Conservation (phyloP, 2,113 vertebrate species). For the Oncorhynchus kisutch region DNA sequence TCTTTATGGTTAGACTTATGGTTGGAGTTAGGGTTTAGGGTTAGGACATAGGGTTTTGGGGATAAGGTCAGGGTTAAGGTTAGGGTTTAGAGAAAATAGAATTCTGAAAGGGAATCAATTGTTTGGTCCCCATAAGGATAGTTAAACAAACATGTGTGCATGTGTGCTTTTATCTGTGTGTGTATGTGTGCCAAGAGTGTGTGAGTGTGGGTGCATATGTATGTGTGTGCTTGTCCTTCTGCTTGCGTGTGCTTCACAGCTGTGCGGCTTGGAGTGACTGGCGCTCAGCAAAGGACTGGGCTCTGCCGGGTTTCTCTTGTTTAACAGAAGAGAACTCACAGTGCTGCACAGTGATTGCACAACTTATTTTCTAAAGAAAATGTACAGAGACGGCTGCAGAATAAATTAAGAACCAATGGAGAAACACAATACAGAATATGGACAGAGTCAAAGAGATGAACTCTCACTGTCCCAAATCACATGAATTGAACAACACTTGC, state of each 20-base stretch:
- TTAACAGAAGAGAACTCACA: slow-evolving; percentile 69
- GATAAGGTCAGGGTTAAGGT: too few species aligned
- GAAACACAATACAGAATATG: slow-evolving; percentile 16
- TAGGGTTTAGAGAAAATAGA: too few species aligned
- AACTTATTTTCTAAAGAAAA: slow-evolving; percentile 52
- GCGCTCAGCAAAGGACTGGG: slow-evolving; percentile 68
- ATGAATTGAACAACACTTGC: too few species aligned
- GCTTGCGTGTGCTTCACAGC: slow-evolving; percentile 65
- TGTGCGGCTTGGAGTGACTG: slow-evolving; percentile 71
- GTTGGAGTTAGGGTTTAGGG: too few species aligned
- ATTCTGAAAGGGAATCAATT: too few species aligned
- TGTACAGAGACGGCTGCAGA: slow-evolving; percentile 26
- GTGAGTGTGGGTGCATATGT: slow-evolving; percentile 3
- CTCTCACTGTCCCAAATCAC: not conserved
- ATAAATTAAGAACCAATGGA: slow-evolving; percentile 31
- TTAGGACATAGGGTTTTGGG: too few species aligned
- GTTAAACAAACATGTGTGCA: not conserved
- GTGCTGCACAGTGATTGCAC: slow-evolving; percentile 59
- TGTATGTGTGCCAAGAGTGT: slow-evolving; percentile 9
- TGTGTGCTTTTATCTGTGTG: not conserved
- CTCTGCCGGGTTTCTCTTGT: slow-evolving; percentile 69
- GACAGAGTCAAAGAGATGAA: not conserved
- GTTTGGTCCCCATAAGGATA: too few species aligned
- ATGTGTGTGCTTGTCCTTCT: not conserved
- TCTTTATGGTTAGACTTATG: too few species aligned